Conservation (phyloP, 2,888 invertebrate genomes). For the Hydriomena furcata region DNA sequence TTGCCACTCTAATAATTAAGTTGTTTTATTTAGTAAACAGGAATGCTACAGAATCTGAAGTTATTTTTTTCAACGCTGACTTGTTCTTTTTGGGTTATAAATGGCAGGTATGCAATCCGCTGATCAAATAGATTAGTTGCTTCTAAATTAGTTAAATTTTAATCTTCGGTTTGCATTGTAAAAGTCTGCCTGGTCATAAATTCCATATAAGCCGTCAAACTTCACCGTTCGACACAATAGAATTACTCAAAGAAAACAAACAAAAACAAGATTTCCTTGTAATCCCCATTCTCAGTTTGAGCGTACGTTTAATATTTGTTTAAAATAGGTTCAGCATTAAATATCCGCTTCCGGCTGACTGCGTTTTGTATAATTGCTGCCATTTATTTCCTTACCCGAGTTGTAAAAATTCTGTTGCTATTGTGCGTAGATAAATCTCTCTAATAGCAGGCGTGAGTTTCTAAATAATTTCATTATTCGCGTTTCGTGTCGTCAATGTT, state of each 20-base stretch:
- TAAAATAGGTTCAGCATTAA: slow-evolving; percentile 68
- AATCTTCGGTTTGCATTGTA: background rate
- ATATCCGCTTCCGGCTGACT: slow-evolving; percentile 74
- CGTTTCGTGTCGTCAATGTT: slow-evolving; percentile 59
- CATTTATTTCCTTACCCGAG: slow-evolving; percentile 75
- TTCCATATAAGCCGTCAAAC: slow-evolving; percentile 32
- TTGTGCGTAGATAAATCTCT: slow-evolving; percentile 72
- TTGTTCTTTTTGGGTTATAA: slow-evolving; percentile 33
- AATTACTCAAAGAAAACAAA: slow-evolving; percentile 78
- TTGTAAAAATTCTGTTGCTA: slow-evolving; percentile 55
- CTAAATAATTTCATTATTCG: slow-evolving; percentile 56
- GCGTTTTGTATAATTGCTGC: slow-evolving; percentile 70
- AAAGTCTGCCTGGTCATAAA: slow-evolving; percentile 19
- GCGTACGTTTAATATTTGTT: slow-evolving; percentile 73
- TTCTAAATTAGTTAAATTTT: slow-evolving; percentile 15
- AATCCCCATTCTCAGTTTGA: slow-evolving; percentile 78
- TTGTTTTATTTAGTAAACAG: slow-evolving; percentile 51
- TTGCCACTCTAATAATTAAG: slow-evolving; percentile 53
- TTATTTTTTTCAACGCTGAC: slow-evolving; percentile 38
- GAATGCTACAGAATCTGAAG: slow-evolving; percentile 27
- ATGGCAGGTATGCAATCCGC: slow-evolving; percentile 20
- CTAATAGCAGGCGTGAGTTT: slow-evolving; percentile 69
- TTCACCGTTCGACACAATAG: slow-evolving; percentile 56
- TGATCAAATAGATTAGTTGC: slow-evolving; percentile 18
- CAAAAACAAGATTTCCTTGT: slow-evolving; percentile 80